Conservation (phyloP, 2,113 vertebrate species). For the Hypanus sabinus region DNA sequence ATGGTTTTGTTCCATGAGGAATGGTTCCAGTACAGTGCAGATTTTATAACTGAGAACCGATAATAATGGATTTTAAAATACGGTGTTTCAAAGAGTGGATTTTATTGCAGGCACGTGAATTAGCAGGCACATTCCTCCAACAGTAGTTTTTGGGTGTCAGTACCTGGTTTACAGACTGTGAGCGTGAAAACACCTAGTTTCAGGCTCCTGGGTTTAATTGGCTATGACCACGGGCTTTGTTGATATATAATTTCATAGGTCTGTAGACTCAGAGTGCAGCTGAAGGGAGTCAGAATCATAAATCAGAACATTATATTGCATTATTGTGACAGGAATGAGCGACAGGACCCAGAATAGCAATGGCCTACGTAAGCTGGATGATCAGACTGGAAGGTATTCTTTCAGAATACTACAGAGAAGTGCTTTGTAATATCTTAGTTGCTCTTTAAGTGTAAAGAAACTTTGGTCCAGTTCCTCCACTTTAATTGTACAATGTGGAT, state of each 20-base stretch:
- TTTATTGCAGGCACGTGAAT: too few species aligned
- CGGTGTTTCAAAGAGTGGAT: too few species aligned
- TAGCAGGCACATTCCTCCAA: neutral
- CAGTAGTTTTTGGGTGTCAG: neutral
- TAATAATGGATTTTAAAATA: too few species aligned
- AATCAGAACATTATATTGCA: neutral
- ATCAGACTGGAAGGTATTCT: neutral
- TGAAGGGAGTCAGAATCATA: neutral
- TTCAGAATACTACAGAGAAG: neutral
- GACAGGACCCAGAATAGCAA: too few species aligned
- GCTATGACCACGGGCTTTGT: neutral
- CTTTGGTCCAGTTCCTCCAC: neutral
- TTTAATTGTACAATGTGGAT: neutral
- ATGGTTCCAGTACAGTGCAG: too few species aligned
- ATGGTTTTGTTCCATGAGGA: too few species aligned
- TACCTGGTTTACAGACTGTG: neutral
- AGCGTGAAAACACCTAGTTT: neutral
- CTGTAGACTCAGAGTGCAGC: neutral
- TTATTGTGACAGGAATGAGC: neutral
- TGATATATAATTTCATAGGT: neutral
- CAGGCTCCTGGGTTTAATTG: neutral
- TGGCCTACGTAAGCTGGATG: neutral
- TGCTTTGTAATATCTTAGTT: neutral
- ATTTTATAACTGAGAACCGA: too few species aligned
- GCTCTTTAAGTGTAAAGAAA: neutral